These are phyloP conservation scores for Oreotrochilus melanogaster DNA, from an alignment of 2,113 vertebrate genomes.

Conservation along the genomic window DNA sequence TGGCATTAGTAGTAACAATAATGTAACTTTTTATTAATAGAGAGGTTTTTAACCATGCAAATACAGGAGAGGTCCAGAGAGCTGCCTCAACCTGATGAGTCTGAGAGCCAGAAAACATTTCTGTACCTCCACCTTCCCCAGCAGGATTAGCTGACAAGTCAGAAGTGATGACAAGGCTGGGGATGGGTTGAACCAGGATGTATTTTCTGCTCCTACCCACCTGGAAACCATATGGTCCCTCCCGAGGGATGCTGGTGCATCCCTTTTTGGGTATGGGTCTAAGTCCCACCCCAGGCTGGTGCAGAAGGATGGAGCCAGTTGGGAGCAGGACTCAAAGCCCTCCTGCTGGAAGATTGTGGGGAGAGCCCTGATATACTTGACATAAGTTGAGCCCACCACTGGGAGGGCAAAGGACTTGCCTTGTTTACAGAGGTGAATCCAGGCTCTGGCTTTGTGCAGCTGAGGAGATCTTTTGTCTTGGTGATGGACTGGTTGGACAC, in stretches of 20 bases:
- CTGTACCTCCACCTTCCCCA: neutral
- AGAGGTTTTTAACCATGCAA: no score
- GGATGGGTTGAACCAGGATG: neutral
- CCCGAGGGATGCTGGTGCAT: neutral
- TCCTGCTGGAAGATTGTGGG: neutral
- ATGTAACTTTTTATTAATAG: neutral
- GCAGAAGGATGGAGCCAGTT: neutral
- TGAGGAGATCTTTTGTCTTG: conserved; percentile 71
- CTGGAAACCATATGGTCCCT: rapidly evolving
- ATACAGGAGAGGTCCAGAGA: neutral
- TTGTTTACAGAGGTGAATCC: conserved; percentile 55
- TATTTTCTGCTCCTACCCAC: neutral
- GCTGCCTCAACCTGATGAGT: neutral
- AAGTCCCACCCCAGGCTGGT: neutral
- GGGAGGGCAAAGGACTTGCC: conserved; percentile 23
- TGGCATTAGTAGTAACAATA: neutral
- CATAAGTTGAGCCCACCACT: neutral
- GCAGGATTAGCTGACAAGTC: neutral
- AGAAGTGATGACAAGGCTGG: neutral
- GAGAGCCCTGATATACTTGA: neutral
- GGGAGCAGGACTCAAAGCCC: neutral
- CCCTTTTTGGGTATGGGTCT: neutral
- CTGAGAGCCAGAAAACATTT: neutral
- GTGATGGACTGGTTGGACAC: conserved; percentile 29
- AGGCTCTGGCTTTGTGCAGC: conserved; percentile 20